These are phyloP conservation scores for Miichthys miiuy DNA, from an alignment of 2,797 vertebrate genomes.

Conservation along the genomic window DNA sequence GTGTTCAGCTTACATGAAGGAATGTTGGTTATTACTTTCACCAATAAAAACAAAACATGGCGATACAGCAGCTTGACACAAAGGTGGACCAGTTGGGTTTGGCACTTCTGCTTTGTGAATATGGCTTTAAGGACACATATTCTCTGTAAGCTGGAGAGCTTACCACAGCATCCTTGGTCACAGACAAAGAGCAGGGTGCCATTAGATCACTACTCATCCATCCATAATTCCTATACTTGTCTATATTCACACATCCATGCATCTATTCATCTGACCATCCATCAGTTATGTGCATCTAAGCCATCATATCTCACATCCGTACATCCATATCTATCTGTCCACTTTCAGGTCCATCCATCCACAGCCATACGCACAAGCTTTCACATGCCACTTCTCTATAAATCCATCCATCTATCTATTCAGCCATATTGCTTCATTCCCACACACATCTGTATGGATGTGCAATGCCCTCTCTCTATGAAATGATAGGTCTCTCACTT, in stretches of 20 bases:
- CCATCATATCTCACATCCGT: slow-evolving; percentile 37
- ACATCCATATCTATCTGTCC: slow-evolving; percentile 38
- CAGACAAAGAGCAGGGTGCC: slow-evolving; percentile 16
- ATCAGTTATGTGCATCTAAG: slow-evolving; percentile 40
- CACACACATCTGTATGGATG: slow-evolving; percentile 50
- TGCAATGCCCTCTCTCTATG: slow-evolving; percentile 58
- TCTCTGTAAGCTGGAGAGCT: neutral
- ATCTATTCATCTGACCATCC: slow-evolving; percentile 40
- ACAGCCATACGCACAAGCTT: slow-evolving; percentile 33
- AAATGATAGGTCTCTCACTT: slow-evolving; percentile 63
- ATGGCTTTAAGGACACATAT: neutral
- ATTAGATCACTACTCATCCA: slow-evolving; percentile 18
- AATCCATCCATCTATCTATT: slow-evolving; percentile 51
- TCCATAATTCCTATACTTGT: slow-evolving; percentile 24
- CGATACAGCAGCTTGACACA: neutral
- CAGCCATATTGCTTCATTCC: slow-evolving; percentile 35
- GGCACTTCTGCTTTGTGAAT: neutral
- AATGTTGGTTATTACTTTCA: neutral
- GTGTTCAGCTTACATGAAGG: neutral
- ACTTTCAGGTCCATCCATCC: slow-evolving; percentile 52
- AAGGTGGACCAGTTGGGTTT: neutral
- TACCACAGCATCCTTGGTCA: neutral
- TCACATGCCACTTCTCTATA: slow-evolving; percentile 33
- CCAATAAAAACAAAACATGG: neutral
- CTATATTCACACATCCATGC: slow-evolving; percentile 46